Evolutionary conservation across 2,888 invertebrate genomes (phyloP).

Genomic region (Salticus scenicus): DNA sequence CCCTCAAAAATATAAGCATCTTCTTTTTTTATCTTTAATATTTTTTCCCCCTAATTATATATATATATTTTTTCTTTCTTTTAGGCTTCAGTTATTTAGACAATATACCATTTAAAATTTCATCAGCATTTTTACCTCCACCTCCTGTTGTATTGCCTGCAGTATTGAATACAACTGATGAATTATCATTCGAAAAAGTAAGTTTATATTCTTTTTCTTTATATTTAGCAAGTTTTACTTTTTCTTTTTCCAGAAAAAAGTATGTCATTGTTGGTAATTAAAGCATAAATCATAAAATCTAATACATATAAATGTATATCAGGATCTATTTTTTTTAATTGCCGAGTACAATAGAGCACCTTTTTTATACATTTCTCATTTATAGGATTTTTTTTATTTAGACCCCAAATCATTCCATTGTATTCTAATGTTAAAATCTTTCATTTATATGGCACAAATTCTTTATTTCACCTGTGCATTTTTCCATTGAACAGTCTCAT

Average conservation of each 20-base stretch:
- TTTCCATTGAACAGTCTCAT: too few relatives aligned
- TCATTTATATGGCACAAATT: too few relatives aligned
- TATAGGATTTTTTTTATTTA: too few relatives aligned
- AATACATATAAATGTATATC: background rate
- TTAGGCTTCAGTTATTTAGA: conserved; percentile 79
- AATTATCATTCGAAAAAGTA: conserved; percentile 25
- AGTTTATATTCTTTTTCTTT: background rate
- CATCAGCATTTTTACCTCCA: conserved; percentile 89
- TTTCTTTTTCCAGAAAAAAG: background rate
- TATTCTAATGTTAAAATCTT: too few relatives aligned
- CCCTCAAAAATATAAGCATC: too few relatives aligned
- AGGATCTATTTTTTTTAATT: background rate
- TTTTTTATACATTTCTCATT: too few relatives aligned
- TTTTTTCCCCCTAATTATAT: background rate
- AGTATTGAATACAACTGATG: conserved; percentile 75
- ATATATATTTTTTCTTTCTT: background rate
- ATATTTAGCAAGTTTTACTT: background rate
- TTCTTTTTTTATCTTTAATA: too few relatives aligned
- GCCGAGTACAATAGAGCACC: background rate
- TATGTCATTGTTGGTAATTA: background rate
- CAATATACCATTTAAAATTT: conserved; percentile 90
- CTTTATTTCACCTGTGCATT: too few relatives aligned
- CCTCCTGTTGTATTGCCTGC: conserved; percentile 82
- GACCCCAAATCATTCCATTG: too few relatives aligned
- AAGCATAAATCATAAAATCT: background rate